Conservation (phyloP, 2,888 invertebrate genomes). For the Nezara viridula region DNA sequence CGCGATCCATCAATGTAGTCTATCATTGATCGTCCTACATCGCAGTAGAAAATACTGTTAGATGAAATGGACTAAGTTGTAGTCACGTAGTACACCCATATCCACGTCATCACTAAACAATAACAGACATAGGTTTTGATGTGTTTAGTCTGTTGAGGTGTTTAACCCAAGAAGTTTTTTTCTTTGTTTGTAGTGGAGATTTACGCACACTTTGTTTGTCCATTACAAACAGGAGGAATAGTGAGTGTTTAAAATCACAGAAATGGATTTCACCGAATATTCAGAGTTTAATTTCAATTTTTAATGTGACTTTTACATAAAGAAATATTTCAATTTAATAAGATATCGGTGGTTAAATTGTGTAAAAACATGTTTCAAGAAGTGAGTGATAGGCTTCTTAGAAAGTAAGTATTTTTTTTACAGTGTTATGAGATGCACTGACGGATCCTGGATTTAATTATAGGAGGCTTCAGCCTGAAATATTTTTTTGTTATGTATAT, state of each 20-base stretch:
- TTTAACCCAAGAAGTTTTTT: background rate
- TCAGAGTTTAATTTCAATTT: no score
- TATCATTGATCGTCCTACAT: background rate
- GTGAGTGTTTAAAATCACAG: background rate
- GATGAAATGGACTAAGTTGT: background rate
- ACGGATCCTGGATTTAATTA: no score
- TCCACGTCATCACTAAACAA: background rate
- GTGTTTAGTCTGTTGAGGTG: conserved; percentile 11
- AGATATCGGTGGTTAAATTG: no score
- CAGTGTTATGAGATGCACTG: no score
- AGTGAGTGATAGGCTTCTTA: no score
- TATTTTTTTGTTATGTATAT: no score
- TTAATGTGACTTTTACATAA: no score
- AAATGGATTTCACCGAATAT: background rate
- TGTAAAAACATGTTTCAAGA: no score
- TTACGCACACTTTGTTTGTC: background rate
- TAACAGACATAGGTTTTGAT: background rate
- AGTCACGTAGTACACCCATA: background rate
- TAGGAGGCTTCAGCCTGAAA: no score
- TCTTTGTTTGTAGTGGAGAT: background rate
- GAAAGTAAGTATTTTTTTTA: no score
- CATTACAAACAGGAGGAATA: background rate
- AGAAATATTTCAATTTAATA: no score
- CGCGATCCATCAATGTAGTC: background rate
- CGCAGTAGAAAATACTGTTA: background rate